Conservation (phyloP, 2,797 vertebrate genomes). For the Vespertilio murinus region DNA sequence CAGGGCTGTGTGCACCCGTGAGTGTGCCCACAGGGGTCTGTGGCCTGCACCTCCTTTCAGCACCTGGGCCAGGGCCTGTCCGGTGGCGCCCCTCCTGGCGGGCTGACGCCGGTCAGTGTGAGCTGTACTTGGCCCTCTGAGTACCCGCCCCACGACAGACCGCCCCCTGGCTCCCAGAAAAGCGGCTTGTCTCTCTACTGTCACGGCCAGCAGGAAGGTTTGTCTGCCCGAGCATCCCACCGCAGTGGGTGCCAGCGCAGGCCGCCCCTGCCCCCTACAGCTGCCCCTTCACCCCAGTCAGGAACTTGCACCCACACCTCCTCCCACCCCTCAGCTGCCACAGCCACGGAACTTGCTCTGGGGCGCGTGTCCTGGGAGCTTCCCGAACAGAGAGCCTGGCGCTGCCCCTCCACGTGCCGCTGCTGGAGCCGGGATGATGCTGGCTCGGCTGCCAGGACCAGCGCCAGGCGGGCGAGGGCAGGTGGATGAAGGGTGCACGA, state of each 20-base stretch:
- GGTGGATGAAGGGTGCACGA: too few relatives aligned
- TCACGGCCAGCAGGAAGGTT: not conserved
- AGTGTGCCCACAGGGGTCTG: not conserved
- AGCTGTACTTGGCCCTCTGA: rapidly evolving
- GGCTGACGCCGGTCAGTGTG: rapidly evolving
- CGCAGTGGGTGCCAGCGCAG: too few relatives aligned
- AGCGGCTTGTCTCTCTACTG: not conserved
- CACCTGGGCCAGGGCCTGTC: not conserved
- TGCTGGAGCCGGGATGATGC: too few relatives aligned
- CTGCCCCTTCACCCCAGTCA: not conserved
- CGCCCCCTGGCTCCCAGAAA: not conserved
- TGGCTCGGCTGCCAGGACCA: not conserved
- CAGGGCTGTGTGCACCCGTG: rapidly evolving
- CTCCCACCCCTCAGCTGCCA: rapidly evolving
- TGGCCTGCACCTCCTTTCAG: not conserved
- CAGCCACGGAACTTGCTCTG: not conserved
- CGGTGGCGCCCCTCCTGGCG: too few relatives aligned
- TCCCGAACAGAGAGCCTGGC: not conserved
- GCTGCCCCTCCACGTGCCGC: too few relatives aligned
- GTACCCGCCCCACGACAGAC: rapidly evolving
- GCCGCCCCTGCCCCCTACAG: not conserved
- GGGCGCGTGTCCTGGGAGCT: not conserved
- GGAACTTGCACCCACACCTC: rapidly evolving
- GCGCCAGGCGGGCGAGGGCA: rapidly evolving
- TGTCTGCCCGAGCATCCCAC: not conserved